Evolutionary conservation across 1,140 invertebrate genomes (phyloP).

Genomic region (Drosophila sturtevanti): DNA sequence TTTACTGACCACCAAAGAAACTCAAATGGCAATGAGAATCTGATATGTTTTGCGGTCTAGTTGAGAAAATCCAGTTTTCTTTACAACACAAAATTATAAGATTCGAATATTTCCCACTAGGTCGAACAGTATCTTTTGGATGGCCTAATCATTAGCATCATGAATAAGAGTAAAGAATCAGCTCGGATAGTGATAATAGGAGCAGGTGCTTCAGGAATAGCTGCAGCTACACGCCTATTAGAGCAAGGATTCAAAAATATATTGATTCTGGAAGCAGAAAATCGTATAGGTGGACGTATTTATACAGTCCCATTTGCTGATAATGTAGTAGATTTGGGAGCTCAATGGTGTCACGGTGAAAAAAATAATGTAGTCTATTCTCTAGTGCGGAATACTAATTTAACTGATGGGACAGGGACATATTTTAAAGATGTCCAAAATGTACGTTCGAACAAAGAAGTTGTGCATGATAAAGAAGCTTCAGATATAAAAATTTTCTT

Average conservation of each 20-base stretch:
- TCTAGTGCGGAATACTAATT: slow-evolving; percentile 84
- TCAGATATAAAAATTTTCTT: slow-evolving; percentile 39
- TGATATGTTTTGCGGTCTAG: background rate
- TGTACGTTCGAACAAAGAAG: slow-evolving; percentile 70
- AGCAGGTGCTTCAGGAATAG: slow-evolving; percentile 85
- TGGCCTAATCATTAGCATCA: slow-evolving; percentile 8
- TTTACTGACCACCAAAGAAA: background rate
- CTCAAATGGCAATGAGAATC: background rate
- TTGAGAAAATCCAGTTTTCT: background rate
- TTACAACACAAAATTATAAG: slow-evolving; percentile 2
- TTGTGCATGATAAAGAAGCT: slow-evolving; percentile 55
- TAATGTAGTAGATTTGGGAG: slow-evolving; percentile 89
- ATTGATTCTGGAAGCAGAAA: slow-evolving; percentile 86
- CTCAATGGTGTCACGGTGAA: slow-evolving; percentile 90
- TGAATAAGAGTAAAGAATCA: slow-evolving; percentile 35
- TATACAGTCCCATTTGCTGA: slow-evolving; percentile 85
- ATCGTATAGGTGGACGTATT: slow-evolving; percentile 88
- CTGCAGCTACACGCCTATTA: slow-evolving; percentile 84
- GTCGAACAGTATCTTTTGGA: slow-evolving; percentile 30
- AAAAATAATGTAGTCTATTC: slow-evolving; percentile 87
- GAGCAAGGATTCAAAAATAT: slow-evolving; percentile 84
- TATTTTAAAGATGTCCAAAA: slow-evolving; percentile 55
- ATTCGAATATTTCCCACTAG: background rate
- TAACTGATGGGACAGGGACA: slow-evolving; percentile 78
- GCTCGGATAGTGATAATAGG: slow-evolving; percentile 84